These are phyloP conservation scores for Probosciger aterrimus DNA, from an alignment of 2,113 vertebrate genomes.

Conservation along the genomic window DNA sequence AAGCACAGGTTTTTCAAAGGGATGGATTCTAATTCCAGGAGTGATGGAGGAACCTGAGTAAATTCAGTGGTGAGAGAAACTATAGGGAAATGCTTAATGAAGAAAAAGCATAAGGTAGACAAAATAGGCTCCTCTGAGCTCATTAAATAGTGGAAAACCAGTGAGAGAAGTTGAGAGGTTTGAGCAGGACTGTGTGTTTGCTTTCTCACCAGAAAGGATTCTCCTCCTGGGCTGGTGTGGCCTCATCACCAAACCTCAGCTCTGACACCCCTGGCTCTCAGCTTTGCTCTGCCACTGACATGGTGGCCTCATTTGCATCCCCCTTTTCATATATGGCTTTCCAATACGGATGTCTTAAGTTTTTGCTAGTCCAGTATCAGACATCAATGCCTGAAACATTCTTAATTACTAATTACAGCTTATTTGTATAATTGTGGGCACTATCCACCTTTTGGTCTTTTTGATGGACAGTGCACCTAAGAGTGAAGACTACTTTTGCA, in stretches of 20 bases:
- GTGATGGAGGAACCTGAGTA: background rate
- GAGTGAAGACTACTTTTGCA: background rate
- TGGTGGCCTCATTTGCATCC: background rate
- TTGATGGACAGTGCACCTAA: background rate
- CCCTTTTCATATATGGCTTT: background rate
- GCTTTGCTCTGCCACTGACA: background rate
- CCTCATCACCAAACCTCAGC: background rate
- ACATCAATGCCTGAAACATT: background rate
- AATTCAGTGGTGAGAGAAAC: background rate
- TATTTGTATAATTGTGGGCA: background rate
- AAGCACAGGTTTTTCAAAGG: background rate
- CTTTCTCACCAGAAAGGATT: background rate
- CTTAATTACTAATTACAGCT: background rate
- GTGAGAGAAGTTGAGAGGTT: background rate
- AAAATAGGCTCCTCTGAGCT: background rate
- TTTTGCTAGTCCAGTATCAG: background rate
- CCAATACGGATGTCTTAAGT: background rate
- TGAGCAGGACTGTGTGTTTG: rapidly evolving
- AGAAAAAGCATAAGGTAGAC: background rate
- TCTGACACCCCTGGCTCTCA: background rate
- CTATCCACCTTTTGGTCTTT: background rate
- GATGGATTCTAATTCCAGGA: background rate
- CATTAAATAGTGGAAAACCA: background rate
- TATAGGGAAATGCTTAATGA: background rate
- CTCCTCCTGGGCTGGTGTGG: background rate